phyloP scores from a whole-genome alignment of 2,888 invertebrate species.

The Endotricha flammealis region DNA sequence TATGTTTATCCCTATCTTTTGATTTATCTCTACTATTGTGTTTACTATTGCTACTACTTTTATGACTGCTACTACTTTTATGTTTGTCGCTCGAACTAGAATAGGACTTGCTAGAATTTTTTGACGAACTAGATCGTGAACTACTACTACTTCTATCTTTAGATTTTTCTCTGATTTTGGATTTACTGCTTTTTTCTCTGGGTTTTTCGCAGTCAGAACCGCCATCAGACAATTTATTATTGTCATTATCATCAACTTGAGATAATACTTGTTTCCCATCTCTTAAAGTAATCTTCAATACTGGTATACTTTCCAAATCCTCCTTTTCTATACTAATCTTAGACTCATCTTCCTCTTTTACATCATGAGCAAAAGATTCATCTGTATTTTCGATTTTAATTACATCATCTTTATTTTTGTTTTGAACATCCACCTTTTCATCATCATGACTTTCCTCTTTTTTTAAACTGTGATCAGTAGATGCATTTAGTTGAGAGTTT shows the following conservation, averaged over 20 bases:
- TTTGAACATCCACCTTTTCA: constrained; percentile 23
- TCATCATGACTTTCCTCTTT: constrained; percentile 20
- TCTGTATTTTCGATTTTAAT: constrained; percentile 21
- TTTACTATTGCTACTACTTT: constrained; percentile 54
- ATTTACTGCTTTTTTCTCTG: constrained; percentile 53
- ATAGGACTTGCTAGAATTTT: constrained; percentile 60
- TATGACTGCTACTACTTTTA: constrained; percentile 42
- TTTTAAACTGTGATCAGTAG: constrained; percentile 34
- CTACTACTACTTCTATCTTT: constrained; percentile 59
- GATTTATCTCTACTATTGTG: constrained; percentile 59
- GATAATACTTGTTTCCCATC: constrained; percentile 85
- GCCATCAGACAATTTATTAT: constrained; percentile 41
- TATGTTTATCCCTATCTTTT: constrained; percentile 43
- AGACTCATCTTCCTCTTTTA: constrained; percentile 19
- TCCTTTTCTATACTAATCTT: constrained; percentile 38
- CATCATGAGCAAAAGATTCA: constrained; percentile 19
- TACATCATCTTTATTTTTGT: constrained; percentile 19
- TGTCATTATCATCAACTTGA: constrained; percentile 69
- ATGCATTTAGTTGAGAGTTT: constrained; percentile 28
- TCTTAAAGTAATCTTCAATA: constrained; percentile 82
- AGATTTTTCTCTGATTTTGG: constrained; percentile 66
- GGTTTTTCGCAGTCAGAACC: constrained; percentile 44
- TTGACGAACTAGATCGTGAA: constrained; percentile 46
- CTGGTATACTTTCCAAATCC: constrained; percentile 54
- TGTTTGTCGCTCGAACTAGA: constrained; percentile 61